Conservation (phyloP, 92 coral and sea anemone genomes). For the Paragorgia papillata region DNA sequence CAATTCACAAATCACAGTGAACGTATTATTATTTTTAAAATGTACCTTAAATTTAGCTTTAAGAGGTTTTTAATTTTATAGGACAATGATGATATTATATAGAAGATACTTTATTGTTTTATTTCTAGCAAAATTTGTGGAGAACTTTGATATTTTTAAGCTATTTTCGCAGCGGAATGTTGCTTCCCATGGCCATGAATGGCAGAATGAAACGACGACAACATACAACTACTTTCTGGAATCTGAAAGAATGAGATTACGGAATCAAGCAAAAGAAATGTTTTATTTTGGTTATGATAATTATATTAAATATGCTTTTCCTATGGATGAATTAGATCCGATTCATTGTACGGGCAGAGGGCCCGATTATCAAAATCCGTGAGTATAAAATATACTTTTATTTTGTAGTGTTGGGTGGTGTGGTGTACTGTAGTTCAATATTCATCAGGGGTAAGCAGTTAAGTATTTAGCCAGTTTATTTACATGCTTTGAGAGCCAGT, state of each 20-base stretch:
- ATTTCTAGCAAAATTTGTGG: constrained; percentile 3
- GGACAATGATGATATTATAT: not conserved
- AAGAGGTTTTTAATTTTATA: not conserved
- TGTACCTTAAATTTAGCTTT: not conserved
- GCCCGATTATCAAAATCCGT: constrained; percentile 89
- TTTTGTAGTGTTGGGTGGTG: too few relatives aligned
- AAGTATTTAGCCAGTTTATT: too few relatives aligned
- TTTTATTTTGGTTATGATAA: constrained; percentile 91
- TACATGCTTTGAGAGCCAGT: too few relatives aligned
- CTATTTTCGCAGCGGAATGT: constrained; percentile 16
- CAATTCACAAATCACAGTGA: too few relatives aligned
- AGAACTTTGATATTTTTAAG: constrained; percentile 35
- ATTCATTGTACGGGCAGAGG: constrained; percentile 98
- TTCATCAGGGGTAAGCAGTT: too few relatives aligned
- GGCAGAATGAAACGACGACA: not conserved
- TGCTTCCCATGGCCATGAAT: too few relatives aligned
- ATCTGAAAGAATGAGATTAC: constrained; percentile 71
- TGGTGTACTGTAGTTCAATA: too few relatives aligned
- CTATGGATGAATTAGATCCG: constrained; percentile 92
- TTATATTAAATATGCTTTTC: constrained; percentile 95
- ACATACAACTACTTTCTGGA: constrained; percentile 77
- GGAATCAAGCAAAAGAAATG: constrained; percentile 86
- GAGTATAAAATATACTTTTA: constrained; percentile 41
- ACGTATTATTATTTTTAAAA: too few relatives aligned
- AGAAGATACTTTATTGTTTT: not conserved